Conservation (phyloP, 2,888 invertebrate genomes). For the Parochlus steinenii region DNA sequence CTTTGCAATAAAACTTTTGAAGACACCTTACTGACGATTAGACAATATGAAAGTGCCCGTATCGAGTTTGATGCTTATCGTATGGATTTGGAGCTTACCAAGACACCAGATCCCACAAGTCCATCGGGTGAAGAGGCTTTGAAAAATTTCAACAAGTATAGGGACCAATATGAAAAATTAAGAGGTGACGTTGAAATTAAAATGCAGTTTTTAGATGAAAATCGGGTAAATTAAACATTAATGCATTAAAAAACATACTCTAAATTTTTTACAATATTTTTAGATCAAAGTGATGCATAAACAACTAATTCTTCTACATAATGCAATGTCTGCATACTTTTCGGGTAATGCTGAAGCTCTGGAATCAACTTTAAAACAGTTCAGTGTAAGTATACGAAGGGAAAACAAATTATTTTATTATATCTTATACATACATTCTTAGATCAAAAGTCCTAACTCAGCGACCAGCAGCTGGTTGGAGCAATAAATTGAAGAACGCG, state of each 20-base stretch:
- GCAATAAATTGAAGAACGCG: slow-evolving; percentile 31
- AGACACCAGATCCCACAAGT: slow-evolving; percentile 25
- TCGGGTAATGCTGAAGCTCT: slow-evolving; percentile 88
- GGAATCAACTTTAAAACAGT: slow-evolving; percentile 87
- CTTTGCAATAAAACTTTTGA: slow-evolving; percentile 96
- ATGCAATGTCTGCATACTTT: slow-evolving; percentile 93
- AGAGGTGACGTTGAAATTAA: slow-evolving; percentile 89
- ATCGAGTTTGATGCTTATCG: slow-evolving; percentile 97
- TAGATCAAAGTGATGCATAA: slow-evolving; percentile 99
- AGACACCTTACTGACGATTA: slow-evolving; percentile 58
- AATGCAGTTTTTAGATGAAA: slow-evolving; percentile 92
- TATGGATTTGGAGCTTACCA: slow-evolving; percentile 74
- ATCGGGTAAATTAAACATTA: slow-evolving; percentile 52
- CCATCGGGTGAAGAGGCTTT: slow-evolving; percentile 64
- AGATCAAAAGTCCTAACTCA: slow-evolving; percentile 55
- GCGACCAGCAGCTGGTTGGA: slow-evolving; percentile 68
- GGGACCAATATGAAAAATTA: slow-evolving; percentile 74
- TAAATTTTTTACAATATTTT: slow-evolving; percentile 19
- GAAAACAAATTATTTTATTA: background rate
- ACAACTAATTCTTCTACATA: slow-evolving; percentile 87
- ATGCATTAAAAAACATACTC: too few species aligned
- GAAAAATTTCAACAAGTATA: slow-evolving; percentile 66
- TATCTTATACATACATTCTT: slow-evolving; percentile 4
- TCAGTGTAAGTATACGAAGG: slow-evolving; percentile 41
- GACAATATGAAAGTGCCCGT: slow-evolving; percentile 47